These are phyloP conservation scores for Agrochola macilenta DNA, from an alignment of 2,888 invertebrate genomes.

Conservation along the genomic window DNA sequence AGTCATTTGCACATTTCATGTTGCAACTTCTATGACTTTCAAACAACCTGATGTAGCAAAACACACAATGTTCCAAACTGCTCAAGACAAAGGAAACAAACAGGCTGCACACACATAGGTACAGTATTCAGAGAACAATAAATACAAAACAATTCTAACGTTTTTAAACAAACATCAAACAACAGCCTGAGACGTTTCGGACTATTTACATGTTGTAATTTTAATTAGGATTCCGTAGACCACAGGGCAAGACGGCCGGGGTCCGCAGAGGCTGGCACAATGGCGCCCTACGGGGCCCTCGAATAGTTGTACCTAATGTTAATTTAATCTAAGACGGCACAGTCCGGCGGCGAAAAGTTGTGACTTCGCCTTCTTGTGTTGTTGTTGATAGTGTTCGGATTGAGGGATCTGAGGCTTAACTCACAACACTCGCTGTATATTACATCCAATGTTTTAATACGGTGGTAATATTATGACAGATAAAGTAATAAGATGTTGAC, in stretches of 20 bases:
- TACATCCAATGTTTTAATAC: not conserved
- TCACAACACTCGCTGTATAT: not conserved
- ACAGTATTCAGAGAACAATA: slow-evolving; percentile 53
- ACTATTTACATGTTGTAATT: slow-evolving; percentile 89
- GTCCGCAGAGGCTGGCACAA: slow-evolving; percentile 69
- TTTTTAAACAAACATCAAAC: slow-evolving; percentile 82
- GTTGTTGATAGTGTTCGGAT: slow-evolving; percentile 73
- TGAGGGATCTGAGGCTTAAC: slow-evolving; percentile 17
- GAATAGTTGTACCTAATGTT: slow-evolving; percentile 89
- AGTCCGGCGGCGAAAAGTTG: slow-evolving; percentile 83
- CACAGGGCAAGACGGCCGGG: slow-evolving; percentile 78
- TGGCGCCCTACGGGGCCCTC: slow-evolving; percentile 73
- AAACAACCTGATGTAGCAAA: slow-evolving; percentile 37
- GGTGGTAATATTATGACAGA: not conserved
- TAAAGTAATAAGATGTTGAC: not conserved
- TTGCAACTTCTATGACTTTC: slow-evolving; percentile 21
- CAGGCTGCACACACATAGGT: slow-evolving; percentile 35
- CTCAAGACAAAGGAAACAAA: slow-evolving; percentile 49
- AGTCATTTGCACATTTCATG: slow-evolving; percentile 10
- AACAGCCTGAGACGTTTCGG: slow-evolving; percentile 77
- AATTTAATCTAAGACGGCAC: slow-evolving; percentile 89
- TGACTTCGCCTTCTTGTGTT: slow-evolving; percentile 83
- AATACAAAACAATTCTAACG: slow-evolving; percentile 65
- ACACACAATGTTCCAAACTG: slow-evolving; percentile 10
- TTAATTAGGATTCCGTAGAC: slow-evolving; percentile 87